Conservation (phyloP, 1,140 invertebrate genomes). For the Batillaria attramentaria region DNA sequence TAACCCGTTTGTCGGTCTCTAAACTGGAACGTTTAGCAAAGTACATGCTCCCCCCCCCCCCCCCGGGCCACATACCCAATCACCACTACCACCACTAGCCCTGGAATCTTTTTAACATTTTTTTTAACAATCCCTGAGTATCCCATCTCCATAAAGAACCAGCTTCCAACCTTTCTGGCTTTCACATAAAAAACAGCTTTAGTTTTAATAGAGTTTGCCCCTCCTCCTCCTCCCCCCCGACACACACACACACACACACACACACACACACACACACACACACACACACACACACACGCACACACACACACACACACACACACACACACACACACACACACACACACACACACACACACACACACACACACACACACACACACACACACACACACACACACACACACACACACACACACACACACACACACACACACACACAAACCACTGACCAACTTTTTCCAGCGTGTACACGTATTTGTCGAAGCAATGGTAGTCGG, state of each 20-base stretch:
- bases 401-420: not conserved
- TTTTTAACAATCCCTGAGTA: no score
- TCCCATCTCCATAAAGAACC: no score
- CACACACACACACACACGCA: not conserved
- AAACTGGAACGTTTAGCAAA: no score
- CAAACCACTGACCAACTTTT: not conserved
- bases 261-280: not conserved
- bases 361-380: constrained; percentile 2
- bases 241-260: not conserved
- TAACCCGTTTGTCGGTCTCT: no score
- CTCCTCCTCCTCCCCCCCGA: not conserved
- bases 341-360: not conserved
- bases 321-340: not conserved
- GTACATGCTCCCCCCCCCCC: no score
- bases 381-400: not conserved
- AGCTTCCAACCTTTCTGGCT: no score
- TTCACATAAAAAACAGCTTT: no score
- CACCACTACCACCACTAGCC: no score
- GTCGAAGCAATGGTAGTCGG: not conserved
- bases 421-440: constrained; percentile 2
- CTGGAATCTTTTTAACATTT: no score
- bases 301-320: constrained; percentile 2
- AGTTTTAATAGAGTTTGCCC: no score
- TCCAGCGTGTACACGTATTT: not conserved
- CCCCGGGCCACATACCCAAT: no score